phyloP scores from a whole-genome alignment of 2,888 invertebrate species.

The Cheilosia vernalis region DNA sequence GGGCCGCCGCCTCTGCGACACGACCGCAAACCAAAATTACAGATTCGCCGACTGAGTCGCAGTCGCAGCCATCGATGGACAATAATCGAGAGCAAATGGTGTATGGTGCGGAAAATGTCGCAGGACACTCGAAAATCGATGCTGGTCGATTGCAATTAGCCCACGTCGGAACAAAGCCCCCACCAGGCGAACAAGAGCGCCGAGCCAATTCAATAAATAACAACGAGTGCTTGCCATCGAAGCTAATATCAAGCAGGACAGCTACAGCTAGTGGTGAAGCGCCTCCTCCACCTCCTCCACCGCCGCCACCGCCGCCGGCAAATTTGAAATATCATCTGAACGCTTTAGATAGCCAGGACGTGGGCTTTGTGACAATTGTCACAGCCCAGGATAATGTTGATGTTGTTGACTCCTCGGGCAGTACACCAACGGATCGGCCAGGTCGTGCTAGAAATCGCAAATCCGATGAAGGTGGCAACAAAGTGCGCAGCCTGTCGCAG shows the following conservation, averaged over 20 bases:
- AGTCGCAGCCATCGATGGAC: slow-evolving; percentile 34
- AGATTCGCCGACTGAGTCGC: slow-evolving; percentile 23
- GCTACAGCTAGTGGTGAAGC: slow-evolving; percentile 25
- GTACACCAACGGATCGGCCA: slow-evolving; percentile 11
- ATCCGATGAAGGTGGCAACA: slow-evolving; percentile 58
- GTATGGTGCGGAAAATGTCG: slow-evolving; percentile 54
- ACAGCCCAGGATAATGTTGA: slow-evolving; percentile 18
- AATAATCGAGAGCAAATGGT: slow-evolving; percentile 40
- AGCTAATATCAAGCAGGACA: slow-evolving; percentile 49
- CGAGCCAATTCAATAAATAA: slow-evolving; percentile 75
- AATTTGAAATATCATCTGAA: slow-evolving; percentile 62
- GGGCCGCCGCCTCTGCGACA: slow-evolving; percentile 46
- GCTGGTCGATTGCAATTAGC: slow-evolving; percentile 59
- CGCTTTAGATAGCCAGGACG: slow-evolving; percentile 60
- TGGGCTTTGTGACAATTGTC: slow-evolving; percentile 59
- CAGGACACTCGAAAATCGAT: slow-evolving; percentile 50
- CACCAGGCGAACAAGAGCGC: slow-evolving; percentile 30
- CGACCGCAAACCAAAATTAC: slow-evolving; percentile 63
- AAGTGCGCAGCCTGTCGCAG: slow-evolving; percentile 78
- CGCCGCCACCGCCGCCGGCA: slow-evolving; percentile 28
- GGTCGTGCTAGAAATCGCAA: slow-evolving; percentile 74
- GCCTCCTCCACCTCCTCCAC: slow-evolving; percentile 55
- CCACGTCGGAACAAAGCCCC: slow-evolving; percentile 45
- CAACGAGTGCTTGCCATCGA: slow-evolving; percentile 66
- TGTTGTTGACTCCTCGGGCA: slow-evolving; percentile 25